These are phyloP conservation scores for Otis tarda DNA, from an alignment of 2,113 vertebrate genomes.

Conservation along the genomic window DNA sequence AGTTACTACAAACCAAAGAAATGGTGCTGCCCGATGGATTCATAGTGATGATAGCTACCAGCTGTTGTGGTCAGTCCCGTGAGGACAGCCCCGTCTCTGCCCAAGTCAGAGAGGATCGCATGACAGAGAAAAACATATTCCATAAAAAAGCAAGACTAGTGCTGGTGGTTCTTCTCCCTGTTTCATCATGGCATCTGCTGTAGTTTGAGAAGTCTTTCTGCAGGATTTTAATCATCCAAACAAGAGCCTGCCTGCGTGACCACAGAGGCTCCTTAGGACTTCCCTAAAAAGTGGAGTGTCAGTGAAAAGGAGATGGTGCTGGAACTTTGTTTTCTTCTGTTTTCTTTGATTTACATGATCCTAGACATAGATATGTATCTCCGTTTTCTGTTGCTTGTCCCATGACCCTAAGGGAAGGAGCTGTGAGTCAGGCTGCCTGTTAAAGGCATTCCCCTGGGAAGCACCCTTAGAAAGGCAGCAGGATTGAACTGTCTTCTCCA, in stretches of 20 bases:
- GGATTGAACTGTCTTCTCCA: neutral
- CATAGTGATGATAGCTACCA: neutral
- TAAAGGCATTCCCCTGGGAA: neutral
- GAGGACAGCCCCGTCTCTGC: neutral
- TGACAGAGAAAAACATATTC: neutral
- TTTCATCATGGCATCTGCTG: neutral
- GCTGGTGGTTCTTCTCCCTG: neutral
- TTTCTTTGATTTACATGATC: neutral
- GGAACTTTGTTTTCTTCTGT: neutral
- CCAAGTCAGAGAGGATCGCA: neutral
- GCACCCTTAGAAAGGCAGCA: neutral
- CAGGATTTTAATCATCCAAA: neutral
- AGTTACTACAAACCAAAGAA: constrained; percentile 14
- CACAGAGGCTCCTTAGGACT: neutral
- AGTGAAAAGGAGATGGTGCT: neutral
- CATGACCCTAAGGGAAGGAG: neutral
- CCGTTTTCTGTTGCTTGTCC: neutral
- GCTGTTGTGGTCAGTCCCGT: neutral
- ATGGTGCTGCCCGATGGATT: neutral
- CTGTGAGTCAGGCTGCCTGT: neutral
- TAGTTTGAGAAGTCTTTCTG: neutral
- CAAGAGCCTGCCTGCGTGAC: neutral
- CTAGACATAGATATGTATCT: neutral
- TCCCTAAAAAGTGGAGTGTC: neutral
- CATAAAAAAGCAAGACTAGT: neutral